Base-by-base conservation (phyloP, 2,113 vertebrate species). In the Sinocyclocheilus maitianheensis region DNA sequence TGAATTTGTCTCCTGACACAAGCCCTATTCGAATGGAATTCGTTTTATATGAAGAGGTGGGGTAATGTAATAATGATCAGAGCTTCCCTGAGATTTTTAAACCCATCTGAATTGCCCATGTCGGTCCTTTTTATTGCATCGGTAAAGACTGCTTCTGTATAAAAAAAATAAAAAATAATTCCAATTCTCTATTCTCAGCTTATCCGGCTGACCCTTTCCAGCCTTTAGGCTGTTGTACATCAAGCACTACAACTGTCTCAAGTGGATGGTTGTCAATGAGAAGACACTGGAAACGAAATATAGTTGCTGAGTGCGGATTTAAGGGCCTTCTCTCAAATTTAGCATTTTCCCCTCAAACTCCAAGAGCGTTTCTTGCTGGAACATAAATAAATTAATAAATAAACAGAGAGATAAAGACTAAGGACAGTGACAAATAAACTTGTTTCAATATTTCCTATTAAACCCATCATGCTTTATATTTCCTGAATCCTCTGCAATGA, bases 41-140 rank as follows among this genome's bases (percentile, higher is more conserved):
- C 11, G 4, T 81, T 81, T 81, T 67, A 81, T 65, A 81, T 81
- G 40, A 37, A 58, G 55, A 77, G 77, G 77, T 40, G 53, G 55
- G 37, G 55, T 48, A 12, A 26, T 48, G 79, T 46, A 81, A 48
- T 65, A 81, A 81, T 48, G 43, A 48, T 24, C 60, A 46, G 37
- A 81, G 60, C 60, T 65, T 81, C 62, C 65, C 20, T 62, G 3
- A n/a, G 22, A 62, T 62, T n/a, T 55, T n/a, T 22, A 60, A 60
- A 60, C 20, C 18, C 58, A 60, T 60, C 20, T 60, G 72, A 75
- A 75, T 24, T 46, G 72, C 10, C 71, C 37, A n/a, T 24, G 71
- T 43, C 22, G 5, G 40, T 46, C 0, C 3, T n/a, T 43, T 74
- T 46, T 48, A 71, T 9, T 79, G 55, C 14, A 0, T n/a, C 22